Conservation (phyloP, 2,113 vertebrate genomes). For the Ceuthmochares aereus region DNA sequence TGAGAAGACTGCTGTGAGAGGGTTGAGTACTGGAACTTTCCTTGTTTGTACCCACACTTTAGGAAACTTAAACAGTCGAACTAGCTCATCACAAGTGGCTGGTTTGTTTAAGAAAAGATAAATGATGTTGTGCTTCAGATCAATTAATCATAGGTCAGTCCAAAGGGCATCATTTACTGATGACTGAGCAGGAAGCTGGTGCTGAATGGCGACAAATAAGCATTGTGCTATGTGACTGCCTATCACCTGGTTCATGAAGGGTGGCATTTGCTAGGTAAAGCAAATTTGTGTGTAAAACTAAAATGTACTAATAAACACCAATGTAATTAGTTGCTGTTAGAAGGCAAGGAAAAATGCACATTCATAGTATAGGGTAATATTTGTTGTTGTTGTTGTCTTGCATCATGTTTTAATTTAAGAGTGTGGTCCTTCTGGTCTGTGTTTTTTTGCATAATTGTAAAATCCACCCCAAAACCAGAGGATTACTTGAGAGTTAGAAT, state of each 20-base stretch:
- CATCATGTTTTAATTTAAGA: not conserved
- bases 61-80: not conserved
- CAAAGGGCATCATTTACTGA: fast-evolving
- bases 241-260: not conserved
- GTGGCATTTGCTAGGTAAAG: not conserved
- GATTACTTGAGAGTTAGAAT: not conserved
- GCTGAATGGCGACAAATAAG: not conserved
- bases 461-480: not conserved
- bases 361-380: not conserved
- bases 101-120: not conserved
- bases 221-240: not conserved
- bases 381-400: not conserved
- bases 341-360: not conserved
- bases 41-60: not conserved
- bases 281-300: not conserved
- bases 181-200: not conserved
- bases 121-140: not conserved
- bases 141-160: fast-evolving
- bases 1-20: not conserved
- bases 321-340: not conserved
- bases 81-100: not conserved
- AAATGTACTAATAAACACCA: fast-evolving
- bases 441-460: not conserved
- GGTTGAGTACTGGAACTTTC: not conserved
- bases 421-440: not conserved